A percentile compares a stretch with the other conserved stretches of the same genome.
Conservation (phyloP, 2,888 invertebrate genomes). For the Metopia argyrocephala region DNA sequence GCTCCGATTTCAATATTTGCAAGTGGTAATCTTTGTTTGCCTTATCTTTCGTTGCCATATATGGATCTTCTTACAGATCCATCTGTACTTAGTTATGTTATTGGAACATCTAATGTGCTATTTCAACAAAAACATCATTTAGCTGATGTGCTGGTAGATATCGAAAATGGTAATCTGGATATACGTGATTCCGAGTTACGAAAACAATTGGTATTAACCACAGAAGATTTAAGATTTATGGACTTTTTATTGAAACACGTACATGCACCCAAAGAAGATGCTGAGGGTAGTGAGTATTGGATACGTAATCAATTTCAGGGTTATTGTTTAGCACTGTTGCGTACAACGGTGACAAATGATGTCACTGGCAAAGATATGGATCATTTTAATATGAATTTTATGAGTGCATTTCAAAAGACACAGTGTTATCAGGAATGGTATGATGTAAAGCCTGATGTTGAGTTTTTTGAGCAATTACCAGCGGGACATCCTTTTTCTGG, state of each 20-base stretch:
- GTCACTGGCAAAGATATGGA: slow-evolving; percentile 87
- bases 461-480: slow-evolving; percentile 84
- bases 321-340: slow-evolving; percentile 88
- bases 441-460: slow-evolving; percentile 82
- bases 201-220: slow-evolving; percentile 91
- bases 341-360: slow-evolving; percentile 83
- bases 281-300: slow-evolving; percentile 97
- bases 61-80: slow-evolving; percentile 93
- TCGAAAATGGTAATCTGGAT: slow-evolving; percentile 92
- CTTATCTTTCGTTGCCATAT: slow-evolving; percentile 96
- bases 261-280: slow-evolving; percentile 83
- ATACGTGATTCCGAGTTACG: slow-evolving; percentile 87
- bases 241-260: slow-evolving; percentile 93
- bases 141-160: slow-evolving; percentile 94
- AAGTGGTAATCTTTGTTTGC: slow-evolving; percentile 95
- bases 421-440: slow-evolving; percentile 94
- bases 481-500: slow-evolving; percentile 97
- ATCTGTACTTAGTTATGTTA: slow-evolving; percentile 90
- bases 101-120: slow-evolving; percentile 99
- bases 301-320: slow-evolving; percentile 95
- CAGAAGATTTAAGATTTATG: slow-evolving; percentile 96
- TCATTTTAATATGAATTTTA: slow-evolving; percentile 91
- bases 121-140: slow-evolving; percentile 96
- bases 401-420: slow-evolving; percentile 91
- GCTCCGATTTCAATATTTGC: slow-evolving; percentile 92